Evolutionary conservation across 2,797 vertebrate genomes (phyloP).

Genomic region (Eutrigla gurnardus): DNA sequence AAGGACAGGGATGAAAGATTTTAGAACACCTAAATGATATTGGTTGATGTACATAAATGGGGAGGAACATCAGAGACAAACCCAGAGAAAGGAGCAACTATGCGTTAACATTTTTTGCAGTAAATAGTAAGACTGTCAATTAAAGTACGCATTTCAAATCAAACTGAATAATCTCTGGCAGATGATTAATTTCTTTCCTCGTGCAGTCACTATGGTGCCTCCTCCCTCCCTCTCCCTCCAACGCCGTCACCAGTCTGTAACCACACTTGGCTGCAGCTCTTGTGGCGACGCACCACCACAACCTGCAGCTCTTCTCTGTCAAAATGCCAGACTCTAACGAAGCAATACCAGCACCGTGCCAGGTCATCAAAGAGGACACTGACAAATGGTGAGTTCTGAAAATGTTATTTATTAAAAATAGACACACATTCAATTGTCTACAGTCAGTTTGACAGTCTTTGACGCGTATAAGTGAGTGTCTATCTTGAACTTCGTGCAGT

Average conservation of each 20-base stretch:
- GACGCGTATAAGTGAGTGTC: constrained; percentile 7
- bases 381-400: constrained; percentile 79
- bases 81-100: constrained; percentile 1
- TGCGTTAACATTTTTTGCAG: background rate
- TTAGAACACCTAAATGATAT: constrained; percentile 24
- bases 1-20: constrained; percentile 47
- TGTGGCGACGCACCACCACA: constrained; percentile 84
- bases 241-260: constrained; percentile 47
- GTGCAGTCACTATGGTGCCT: constrained; percentile 28
- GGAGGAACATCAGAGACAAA: constrained; percentile 4
- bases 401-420: background rate
- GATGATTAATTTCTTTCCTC: constrained; percentile 10
- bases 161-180: constrained; percentile 3
- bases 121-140: constrained; percentile 1
- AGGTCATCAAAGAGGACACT: constrained; percentile 73
- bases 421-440: background rate
- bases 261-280: constrained; percentile 59
- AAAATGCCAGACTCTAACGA: constrained; percentile 87
- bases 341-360: constrained; percentile 72
- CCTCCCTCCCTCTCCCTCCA: constrained; percentile 35
- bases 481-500: constrained; percentile 5
- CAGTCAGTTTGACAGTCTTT: background rate
- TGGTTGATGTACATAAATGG: constrained; percentile 23
- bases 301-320: constrained; percentile 84
- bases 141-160: background rate